Percentiles rank a stretch among this genome's conserved stretches.
phyloP scores from a whole-genome alignment of 2,888 invertebrate species.

The Glomeris marginata region DNA sequence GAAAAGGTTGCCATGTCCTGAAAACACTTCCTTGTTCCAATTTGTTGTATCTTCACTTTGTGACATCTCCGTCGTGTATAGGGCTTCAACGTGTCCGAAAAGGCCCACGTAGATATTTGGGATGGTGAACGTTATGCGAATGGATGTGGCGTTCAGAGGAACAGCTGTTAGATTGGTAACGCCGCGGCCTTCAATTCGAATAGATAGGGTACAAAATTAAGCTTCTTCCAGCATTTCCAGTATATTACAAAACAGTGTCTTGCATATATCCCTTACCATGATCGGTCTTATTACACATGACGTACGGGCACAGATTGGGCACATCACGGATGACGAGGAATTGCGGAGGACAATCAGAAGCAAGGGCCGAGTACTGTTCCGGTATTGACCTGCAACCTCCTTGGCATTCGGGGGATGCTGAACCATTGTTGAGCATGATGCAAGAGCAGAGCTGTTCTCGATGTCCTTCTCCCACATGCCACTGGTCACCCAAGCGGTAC shows the following conservation, averaged over 20 bases:
- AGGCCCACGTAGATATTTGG: slow-evolving; percentile 68
- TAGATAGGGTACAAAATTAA: neutral
- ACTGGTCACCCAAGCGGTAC: slow-evolving; percentile 19
- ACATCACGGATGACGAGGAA: slow-evolving; percentile 19
- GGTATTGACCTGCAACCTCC: slow-evolving; percentile 20
- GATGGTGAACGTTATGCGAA: slow-evolving; percentile 66
- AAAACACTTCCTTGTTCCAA: slow-evolving; percentile 74
- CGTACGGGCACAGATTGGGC: slow-evolving; percentile 18
- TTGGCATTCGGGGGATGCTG: slow-evolving; percentile 19
- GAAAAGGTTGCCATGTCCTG: slow-evolving; percentile 69
- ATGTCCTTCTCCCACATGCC: slow-evolving; percentile 20
- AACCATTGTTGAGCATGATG: slow-evolving; percentile 18
- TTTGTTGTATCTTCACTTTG: slow-evolving; percentile 23
- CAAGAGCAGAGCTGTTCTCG: slow-evolving; percentile 19
- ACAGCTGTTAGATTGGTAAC: slow-evolving; percentile 27
- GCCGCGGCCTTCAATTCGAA: slow-evolving; percentile 16
- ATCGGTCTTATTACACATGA: slow-evolving; percentile 16
- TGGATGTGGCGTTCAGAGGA: slow-evolving; percentile 60
- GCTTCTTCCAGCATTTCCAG: no score
- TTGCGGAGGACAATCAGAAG: slow-evolving; percentile 20
- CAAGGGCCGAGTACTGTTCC: slow-evolving; percentile 18
- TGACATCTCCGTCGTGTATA: slow-evolving; percentile 50
- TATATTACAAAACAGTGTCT: no score
- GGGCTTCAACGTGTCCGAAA: slow-evolving; percentile 69
- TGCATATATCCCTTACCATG: slow-evolving; percentile 10